phyloP scores from a whole-genome alignment of 2,797 vertebrate genomes.

The Luscinia luscinia region DNA sequence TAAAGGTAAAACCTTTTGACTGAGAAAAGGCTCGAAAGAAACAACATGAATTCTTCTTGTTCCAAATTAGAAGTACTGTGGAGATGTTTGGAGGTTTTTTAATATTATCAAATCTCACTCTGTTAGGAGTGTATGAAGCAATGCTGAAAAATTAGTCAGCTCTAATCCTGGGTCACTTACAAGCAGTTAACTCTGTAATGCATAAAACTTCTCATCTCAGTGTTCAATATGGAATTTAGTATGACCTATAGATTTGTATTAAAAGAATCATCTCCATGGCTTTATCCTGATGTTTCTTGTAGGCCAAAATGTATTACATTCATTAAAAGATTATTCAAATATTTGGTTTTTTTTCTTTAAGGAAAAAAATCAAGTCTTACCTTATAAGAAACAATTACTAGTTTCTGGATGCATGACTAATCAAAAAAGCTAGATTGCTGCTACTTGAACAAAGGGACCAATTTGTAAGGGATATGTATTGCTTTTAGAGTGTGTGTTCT shows the following conservation, averaged over 20 bases:
- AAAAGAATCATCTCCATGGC: background rate
- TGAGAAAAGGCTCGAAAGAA: background rate
- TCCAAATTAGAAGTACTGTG: background rate
- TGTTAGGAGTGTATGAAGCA: background rate
- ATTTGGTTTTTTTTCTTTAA: background rate
- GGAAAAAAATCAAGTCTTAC: background rate
- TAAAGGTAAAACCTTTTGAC: background rate
- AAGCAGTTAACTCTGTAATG: background rate
- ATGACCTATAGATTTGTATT: background rate
- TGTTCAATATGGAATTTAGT: background rate
- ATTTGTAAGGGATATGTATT: background rate
- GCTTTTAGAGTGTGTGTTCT: background rate
- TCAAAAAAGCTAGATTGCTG: background rate
- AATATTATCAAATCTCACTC: background rate
- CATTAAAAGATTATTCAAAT: background rate
- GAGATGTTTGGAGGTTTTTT: background rate
- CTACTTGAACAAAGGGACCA: background rate
- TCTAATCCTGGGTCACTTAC: background rate
- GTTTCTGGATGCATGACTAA: background rate
- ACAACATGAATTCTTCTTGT: background rate
- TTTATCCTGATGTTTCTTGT: background rate
- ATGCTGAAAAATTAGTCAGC: background rate
- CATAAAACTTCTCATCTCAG: background rate
- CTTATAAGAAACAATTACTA: background rate
- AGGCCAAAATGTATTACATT: background rate